These are phyloP conservation scores for Coelopa frigida DNA, from an alignment of 1,140 invertebrate genomes.

Conservation along the genomic window DNA sequence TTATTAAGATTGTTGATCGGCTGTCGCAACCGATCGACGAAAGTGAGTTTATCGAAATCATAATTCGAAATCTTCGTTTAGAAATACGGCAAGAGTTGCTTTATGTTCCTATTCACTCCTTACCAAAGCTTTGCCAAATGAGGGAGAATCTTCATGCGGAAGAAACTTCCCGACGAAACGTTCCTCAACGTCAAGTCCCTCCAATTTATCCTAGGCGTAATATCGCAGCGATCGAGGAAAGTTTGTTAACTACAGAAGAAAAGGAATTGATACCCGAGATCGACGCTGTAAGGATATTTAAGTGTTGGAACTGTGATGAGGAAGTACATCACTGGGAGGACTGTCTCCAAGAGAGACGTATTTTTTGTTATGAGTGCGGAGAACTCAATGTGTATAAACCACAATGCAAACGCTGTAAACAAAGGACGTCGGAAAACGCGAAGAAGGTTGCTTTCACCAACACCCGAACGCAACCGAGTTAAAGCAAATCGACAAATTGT, in stretches of 20 bases:
- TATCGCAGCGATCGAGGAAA: too few relatives aligned
- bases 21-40: conserved; percentile 1
- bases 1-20: not conserved
- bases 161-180: not conserved
- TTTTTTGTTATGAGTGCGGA: conserved; percentile 1
- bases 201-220: too few relatives aligned
- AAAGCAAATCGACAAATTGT: too few relatives aligned
- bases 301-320: conserved; percentile 4
- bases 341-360: not conserved
- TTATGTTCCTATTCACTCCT: not conserved
- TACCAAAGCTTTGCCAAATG: not conserved
- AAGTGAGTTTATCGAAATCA: conserved; percentile 6
- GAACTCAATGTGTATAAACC: not conserved
- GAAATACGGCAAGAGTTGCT: conserved; percentile 1
- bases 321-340: not conserved
- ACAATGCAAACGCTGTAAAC: not conserved
- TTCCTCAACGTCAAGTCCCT: too few relatives aligned
- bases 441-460: too few relatives aligned
- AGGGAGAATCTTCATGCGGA: not conserved
- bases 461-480: too few relatives aligned
- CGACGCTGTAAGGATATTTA: not conserved
- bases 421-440: not conserved
- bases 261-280: too few relatives aligned
- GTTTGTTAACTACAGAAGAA: too few relatives aligned
- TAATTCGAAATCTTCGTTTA: conserved; percentile 1